Percentiles rank a stretch among this genome's conserved stretches.
These are phyloP conservation scores for Lophotis ruficrista DNA, from an alignment of 2,113 vertebrate species.

Conservation along the genomic window DNA sequence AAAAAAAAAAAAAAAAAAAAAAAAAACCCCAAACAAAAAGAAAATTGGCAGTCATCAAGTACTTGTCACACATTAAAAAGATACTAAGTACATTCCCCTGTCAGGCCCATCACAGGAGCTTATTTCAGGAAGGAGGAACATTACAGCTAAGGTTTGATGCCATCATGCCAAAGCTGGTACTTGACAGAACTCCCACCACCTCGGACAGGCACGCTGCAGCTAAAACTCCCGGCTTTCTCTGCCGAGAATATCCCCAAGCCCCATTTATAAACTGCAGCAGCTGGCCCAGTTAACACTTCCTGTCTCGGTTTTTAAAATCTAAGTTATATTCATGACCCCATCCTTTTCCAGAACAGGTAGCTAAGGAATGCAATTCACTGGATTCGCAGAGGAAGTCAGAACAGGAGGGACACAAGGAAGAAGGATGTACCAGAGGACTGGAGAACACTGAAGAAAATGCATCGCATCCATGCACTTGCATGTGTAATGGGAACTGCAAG, in stretches of 20 bases:
- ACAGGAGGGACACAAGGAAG: background rate
- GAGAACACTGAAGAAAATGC: background rate
- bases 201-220: background rate
- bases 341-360: background rate
- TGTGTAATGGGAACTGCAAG: background rate
- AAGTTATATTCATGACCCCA: background rate
- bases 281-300: background rate
- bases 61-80: conserved; percentile 10
- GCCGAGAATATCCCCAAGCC: background rate
- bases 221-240: background rate
- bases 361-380: background rate
- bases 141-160: conserved; percentile 34
- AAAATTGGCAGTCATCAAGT: conserved; percentile 25
- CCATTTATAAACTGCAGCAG: conserved; percentile 25
- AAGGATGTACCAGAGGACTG: background rate
- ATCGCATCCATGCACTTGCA: background rate
- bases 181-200: conserved; percentile 48
- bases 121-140: conserved; percentile 31
- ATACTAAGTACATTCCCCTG: background rate
- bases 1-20: background rate
- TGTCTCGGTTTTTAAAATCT: background rate
- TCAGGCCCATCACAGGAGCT: conserved; percentile 19
- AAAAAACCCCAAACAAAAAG: background rate
- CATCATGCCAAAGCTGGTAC: conserved; percentile 7
- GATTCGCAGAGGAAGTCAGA: background rate